A percentile compares a stretch with the other conserved stretches of the same genome.
Conservation (phyloP, 1,140 invertebrate species). For the Eulimnadia texana region DNA sequence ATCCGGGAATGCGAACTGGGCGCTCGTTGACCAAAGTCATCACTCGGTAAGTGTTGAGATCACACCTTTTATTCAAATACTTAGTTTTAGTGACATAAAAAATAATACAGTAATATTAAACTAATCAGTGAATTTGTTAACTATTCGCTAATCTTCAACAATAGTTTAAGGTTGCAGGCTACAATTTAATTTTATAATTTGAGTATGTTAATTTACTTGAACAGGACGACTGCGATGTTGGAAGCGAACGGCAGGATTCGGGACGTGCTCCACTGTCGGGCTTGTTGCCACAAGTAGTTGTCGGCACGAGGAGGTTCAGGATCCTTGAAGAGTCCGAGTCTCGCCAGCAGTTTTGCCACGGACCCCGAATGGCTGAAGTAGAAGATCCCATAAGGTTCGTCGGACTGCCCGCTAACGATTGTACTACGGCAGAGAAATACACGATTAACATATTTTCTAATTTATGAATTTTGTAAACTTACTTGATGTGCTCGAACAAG, state of each 20-base stretch:
- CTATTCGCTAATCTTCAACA: no score
- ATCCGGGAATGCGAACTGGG: not conserved
- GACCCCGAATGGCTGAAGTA: conserved; percentile 82
- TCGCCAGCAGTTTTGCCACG: conserved; percentile 57
- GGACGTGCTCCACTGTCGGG: conserved; percentile 55
- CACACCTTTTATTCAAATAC: conserved; percentile 6
- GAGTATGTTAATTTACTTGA: conserved; percentile 33
- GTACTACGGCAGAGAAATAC: not conserved
- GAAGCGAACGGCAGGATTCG: conserved; percentile 64
- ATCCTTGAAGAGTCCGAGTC: conserved; percentile 61
- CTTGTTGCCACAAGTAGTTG: conserved; percentile 35
- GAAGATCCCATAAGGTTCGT: conserved; percentile 38
- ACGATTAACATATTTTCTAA: no score
- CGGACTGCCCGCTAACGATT: not conserved
- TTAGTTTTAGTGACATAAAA: not conserved
- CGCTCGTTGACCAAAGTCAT: conserved; percentile 9
- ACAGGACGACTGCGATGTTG: conserved; percentile 68
- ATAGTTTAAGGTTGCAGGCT: no score
- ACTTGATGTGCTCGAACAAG: conserved; percentile 55
- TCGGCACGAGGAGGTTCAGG: conserved; percentile 41
- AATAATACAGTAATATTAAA: no score
- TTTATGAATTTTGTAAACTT: conserved; percentile 26
- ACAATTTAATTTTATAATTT: no score
- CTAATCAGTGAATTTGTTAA: no score
- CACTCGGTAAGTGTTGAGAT: conserved; percentile 7